These are phyloP conservation scores for Aphaenogaster ashmeadi DNA, from an alignment of 1,140 invertebrate species.

Conservation along the genomic window DNA sequence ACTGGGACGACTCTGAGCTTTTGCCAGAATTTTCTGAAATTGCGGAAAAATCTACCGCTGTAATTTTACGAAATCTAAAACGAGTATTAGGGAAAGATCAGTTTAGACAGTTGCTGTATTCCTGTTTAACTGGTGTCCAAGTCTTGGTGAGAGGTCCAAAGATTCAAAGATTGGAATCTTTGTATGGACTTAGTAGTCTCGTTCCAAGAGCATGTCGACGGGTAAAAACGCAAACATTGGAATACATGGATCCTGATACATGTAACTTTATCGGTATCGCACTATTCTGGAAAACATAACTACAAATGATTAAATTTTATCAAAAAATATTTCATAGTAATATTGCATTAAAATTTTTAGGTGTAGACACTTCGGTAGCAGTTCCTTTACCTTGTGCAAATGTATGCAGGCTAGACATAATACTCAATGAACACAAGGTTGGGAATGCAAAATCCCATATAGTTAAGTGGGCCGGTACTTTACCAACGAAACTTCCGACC, in stretches of 20 bases:
- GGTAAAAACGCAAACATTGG: conserved; percentile 79
- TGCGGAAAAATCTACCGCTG: conserved; percentile 78
- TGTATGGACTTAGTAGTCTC: conserved; percentile 84
- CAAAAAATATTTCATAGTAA: conserved; percentile 10
- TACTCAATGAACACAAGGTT: conserved; percentile 81
- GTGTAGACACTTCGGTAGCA: conserved; percentile 84
- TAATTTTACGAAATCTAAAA: conserved; percentile 86
- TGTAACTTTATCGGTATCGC: conserved; percentile 85
- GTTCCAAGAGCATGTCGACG: conserved; percentile 84
- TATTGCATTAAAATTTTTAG: conserved; percentile 71
- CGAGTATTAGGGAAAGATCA: conserved; percentile 85
- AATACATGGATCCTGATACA: conserved; percentile 83
- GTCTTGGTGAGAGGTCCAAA: conserved; percentile 83
- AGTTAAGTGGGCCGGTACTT: conserved; percentile 82
- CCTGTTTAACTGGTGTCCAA: conserved; percentile 87
- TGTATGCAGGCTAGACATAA: conserved; percentile 85
- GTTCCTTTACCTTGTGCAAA: conserved; percentile 84
- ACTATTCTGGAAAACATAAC: conserved; percentile 14
- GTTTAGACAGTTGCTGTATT: conserved; percentile 88
- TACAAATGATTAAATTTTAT: not conserved
- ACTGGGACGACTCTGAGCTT: conserved; percentile 64
- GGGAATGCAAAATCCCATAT: conserved; percentile 79
- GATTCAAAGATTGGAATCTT: conserved; percentile 79
- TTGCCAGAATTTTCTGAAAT: conserved; percentile 81
- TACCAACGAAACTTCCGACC: conserved; percentile 85